Evolutionary conservation across 2,888 invertebrate genomes (phyloP).

Genomic region (Tolmerus cingulatus): DNA sequence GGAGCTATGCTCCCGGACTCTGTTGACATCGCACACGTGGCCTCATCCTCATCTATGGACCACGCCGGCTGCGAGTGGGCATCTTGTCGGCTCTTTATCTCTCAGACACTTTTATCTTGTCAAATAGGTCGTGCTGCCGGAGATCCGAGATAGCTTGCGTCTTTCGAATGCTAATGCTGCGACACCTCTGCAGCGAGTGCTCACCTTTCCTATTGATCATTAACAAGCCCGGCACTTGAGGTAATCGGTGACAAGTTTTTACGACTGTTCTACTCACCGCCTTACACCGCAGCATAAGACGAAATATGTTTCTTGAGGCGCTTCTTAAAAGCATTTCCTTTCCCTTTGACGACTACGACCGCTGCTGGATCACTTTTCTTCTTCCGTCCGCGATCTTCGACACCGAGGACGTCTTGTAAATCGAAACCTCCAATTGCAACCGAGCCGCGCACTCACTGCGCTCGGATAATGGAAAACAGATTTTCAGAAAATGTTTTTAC

Average conservation of each 20-base stretch:
- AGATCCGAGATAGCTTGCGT: background rate
- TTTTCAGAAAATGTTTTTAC: background rate
- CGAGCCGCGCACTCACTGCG: background rate
- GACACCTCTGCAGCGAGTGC: background rate
- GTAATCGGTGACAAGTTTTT: slow-evolving; percentile 13
- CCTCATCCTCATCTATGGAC: background rate
- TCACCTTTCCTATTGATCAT: background rate
- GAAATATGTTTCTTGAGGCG: background rate
- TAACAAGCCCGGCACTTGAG: background rate
- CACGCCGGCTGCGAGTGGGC: background rate
- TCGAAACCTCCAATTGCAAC: slow-evolving; percentile 1
- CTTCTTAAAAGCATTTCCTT: background rate
- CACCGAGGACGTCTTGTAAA: background rate
- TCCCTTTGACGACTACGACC: background rate
- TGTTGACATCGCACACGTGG: slow-evolving; percentile 14
- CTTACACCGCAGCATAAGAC: background rate
- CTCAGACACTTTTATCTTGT: background rate
- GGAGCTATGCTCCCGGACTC: background rate
- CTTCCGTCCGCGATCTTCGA: background rate
- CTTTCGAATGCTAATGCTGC: background rate
- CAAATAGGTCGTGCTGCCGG: background rate
- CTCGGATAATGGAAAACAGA: slow-evolving; percentile 6
- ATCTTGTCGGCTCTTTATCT: background rate
- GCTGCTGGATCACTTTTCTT: background rate
- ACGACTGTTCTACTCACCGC: background rate